Percentiles rank a stretch among this genome's conserved stretches.
Conservation (phyloP, 2,113 vertebrate genomes). For the Anoplopoma fimbria region DNA sequence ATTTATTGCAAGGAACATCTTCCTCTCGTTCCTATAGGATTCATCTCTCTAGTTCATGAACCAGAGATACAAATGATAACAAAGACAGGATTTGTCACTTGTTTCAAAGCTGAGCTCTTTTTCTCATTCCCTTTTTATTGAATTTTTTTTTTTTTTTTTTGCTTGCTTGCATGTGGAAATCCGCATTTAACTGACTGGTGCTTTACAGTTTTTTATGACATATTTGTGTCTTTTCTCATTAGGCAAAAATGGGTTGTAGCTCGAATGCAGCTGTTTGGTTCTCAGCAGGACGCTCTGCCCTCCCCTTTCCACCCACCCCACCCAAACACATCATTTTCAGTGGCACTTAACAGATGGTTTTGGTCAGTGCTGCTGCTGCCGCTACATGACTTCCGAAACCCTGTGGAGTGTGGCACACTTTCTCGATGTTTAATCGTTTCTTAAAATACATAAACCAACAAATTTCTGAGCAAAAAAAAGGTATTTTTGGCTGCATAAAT, state of each 20-base stretch:
- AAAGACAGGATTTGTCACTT: slow-evolving; percentile 28
- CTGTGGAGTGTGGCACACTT: slow-evolving; percentile 28
- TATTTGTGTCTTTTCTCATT: slow-evolving; percentile 34
- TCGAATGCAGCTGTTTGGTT: slow-evolving; percentile 39
- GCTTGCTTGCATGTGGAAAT: neutral
- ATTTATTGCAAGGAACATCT: slow-evolving; percentile 50
- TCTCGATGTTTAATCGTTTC: slow-evolving; percentile 26
- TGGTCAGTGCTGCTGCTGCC: slow-evolving; percentile 44
- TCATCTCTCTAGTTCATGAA: slow-evolving; percentile 58
- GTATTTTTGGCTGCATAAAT: neutral
- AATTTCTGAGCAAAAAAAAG: neutral
- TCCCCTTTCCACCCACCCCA: neutral
- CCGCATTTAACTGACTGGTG: neutral
- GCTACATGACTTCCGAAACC: slow-evolving; percentile 32
- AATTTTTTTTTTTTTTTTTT: neutral
- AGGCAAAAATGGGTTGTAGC: slow-evolving; percentile 17
- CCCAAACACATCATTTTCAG: slow-evolving; percentile 30
- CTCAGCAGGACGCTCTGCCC: slow-evolving; percentile 11
- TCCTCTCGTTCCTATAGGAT: slow-evolving; percentile 40
- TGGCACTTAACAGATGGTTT: slow-evolving; percentile 67
- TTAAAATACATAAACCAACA: slow-evolving; percentile 25
- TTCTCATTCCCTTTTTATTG: neutral
- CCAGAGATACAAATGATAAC: slow-evolving; percentile 27
- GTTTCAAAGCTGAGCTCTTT: slow-evolving; percentile 19
- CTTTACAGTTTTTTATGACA: slow-evolving; percentile 17